Conservation (phyloP, 2,113 vertebrate genomes). For the Taurulus bubalis region DNA sequence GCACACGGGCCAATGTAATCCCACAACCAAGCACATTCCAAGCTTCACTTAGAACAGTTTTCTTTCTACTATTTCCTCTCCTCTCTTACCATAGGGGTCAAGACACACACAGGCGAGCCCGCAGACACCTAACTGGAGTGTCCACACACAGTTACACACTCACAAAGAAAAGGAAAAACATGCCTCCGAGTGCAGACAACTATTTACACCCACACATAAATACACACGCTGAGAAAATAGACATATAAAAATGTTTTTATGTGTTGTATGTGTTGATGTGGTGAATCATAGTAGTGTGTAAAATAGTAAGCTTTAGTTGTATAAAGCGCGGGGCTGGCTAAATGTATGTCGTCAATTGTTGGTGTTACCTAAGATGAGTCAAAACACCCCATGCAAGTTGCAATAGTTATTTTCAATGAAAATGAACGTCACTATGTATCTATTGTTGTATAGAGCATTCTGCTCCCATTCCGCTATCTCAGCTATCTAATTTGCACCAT, state of each 20-base stretch:
- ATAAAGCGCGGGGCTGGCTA: neutral
- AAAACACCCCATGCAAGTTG: constrained; percentile 1
- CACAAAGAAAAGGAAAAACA: constrained; percentile 34
- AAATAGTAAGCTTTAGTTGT: constrained; percentile 9
- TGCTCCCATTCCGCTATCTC: no score
- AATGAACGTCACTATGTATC: neutral
- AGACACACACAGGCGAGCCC: constrained; percentile 45
- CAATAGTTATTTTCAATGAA: constrained; percentile 23
- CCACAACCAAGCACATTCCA: constrained; percentile 67
- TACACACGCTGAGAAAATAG: constrained; percentile 51
- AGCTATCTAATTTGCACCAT: neutral
- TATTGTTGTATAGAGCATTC: neutral
- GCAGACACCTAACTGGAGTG: constrained; percentile 29
- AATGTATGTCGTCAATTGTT: constrained; percentile 26
- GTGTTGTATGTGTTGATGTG: constrained; percentile 41
- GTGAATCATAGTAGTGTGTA: constrained; percentile 47
- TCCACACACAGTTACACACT: constrained; percentile 36
- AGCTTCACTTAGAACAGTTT: constrained; percentile 53
- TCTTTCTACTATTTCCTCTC: constrained; percentile 47
- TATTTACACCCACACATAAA: constrained; percentile 67
- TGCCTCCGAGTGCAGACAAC: constrained; percentile 47
- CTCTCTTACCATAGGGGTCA: constrained; percentile 59
- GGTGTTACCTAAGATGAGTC: constrained; percentile 32
- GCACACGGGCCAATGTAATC: constrained; percentile 61
- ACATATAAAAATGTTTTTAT: constrained; percentile 35